Conservation (phyloP, 1,140 invertebrate species). For the Frieseomelitta varia region DNA sequence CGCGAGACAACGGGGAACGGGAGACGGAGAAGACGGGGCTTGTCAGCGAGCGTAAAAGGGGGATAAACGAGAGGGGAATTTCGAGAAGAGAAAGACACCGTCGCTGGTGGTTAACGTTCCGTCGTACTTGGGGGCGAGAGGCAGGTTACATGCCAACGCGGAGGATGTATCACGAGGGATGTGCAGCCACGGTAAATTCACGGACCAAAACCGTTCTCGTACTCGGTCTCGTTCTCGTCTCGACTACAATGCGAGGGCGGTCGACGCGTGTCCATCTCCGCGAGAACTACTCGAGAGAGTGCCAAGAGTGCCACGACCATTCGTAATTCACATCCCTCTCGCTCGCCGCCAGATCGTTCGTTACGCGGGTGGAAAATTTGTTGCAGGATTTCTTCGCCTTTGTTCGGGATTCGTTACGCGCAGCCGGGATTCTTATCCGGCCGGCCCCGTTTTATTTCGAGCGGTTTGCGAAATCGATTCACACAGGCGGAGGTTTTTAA, state of each 20-base stretch:
- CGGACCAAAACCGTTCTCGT: slow-evolving; percentile 31
- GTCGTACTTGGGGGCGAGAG: slow-evolving; percentile 17
- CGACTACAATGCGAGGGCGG: slow-evolving; percentile 25
- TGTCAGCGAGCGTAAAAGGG: slow-evolving; percentile 24
- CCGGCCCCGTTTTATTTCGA: neutral
- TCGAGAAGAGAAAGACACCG: slow-evolving; percentile 34
- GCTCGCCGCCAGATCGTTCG: neutral
- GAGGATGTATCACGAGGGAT: slow-evolving; percentile 56
- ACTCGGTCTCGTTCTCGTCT: slow-evolving; percentile 30
- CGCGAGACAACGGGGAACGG: slow-evolving; percentile 19
- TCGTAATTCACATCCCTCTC: neutral
- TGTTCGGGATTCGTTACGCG: neutral
- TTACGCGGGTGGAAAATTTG: neutral
- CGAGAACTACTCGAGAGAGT: neutral
- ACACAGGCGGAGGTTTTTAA: neutral
- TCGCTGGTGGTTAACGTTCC: slow-evolving; percentile 51
- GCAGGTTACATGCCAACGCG: slow-evolving; percentile 33
- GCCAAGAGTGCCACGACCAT: neutral
- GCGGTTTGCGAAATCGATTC: slow-evolving; percentile 1
- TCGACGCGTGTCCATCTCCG: neutral
- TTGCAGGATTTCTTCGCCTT: neutral
- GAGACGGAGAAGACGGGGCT: slow-evolving; percentile 19
- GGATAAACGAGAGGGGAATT: slow-evolving; percentile 8
- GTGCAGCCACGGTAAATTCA: slow-evolving; percentile 63
- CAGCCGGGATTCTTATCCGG: neutral